Conservation (phyloP, 2,888 invertebrate genomes). For the Germaria angustata region DNA sequence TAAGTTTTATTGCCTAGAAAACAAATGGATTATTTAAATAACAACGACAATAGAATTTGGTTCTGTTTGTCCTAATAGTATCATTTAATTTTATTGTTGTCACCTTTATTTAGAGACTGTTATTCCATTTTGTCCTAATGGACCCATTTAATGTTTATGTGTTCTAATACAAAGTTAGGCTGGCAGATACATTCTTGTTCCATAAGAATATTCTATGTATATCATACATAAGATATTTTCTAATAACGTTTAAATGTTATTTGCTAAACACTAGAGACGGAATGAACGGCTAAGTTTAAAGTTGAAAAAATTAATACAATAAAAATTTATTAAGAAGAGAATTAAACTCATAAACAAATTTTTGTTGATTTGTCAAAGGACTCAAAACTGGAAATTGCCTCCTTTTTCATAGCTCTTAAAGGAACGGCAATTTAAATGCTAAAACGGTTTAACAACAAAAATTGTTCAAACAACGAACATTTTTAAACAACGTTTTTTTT, state of each 20-base stretch:
- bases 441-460: too few species aligned
- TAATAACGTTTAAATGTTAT: background rate
- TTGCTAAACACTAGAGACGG: background rate
- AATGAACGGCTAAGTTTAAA: background rate
- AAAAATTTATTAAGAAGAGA: background rate
- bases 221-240: background rate
- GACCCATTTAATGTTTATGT: constrained; percentile 44
- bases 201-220: too few species aligned
- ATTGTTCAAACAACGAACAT: too few species aligned
- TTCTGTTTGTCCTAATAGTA: constrained; percentile 10
- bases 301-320: background rate
- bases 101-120: constrained; percentile 32
- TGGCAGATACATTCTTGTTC: background rate
- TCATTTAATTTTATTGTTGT: constrained; percentile 43
- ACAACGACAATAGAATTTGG: background rate
- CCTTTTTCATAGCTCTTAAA: too few species aligned
- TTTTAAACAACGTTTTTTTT: too few species aligned
- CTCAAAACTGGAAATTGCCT: too few species aligned
- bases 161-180: background rate
- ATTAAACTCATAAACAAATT: too few species aligned
- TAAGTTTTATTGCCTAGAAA: background rate
- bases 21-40: background rate
- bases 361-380: too few species aligned
- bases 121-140: constrained; percentile 20
- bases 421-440: too few species aligned